Evolutionary conservation across 2,888 invertebrate species (phyloP), one percentile per base, ranked within the genome.

Genomic region (Drosophila kuntzei): DNA sequence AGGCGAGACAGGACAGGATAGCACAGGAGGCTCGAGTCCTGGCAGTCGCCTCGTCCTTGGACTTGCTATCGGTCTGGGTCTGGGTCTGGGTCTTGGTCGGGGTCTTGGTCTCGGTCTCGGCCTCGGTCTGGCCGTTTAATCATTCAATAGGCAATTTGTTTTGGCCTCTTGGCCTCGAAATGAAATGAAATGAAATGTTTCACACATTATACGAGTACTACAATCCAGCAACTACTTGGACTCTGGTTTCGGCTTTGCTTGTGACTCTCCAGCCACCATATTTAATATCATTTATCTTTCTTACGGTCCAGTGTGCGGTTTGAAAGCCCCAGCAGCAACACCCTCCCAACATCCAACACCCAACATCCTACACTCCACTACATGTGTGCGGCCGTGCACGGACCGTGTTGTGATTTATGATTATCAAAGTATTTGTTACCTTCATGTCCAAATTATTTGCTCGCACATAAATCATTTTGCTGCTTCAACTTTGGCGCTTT

Each of bases 71-170:
- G 16, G 11, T 20, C 12, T 18, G 7, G 8, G n/a, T 7, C 34
- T 50, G 9, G 32, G 7, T 37, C 14, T 37, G 14, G n/a, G 16
- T 14, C 2, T 16, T 12, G 2, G n/a, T 22, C 14, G 8, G 34
- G 27, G 51, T 43, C 47, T 22, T 50, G 8, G 49, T 27, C 3
- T 27, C 27, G 12, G 27, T 29, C 27, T 41, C 43, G 25, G 62
- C 14, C 49, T 41, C 36, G n/a, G 39, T 32, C 27, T 58, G 64
- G 57, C 66, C 80, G 69, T 82, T 85, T 85, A 85, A 85, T 85
- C 86, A 88, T 89, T 89, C 88, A 88, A 88, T 86, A 86, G 88
- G 79, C 88, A 87, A 88, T 89, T 88, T 88, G 87, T 87, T 86
- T 74, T n/a, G 63, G 57, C 59, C 66, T 43, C 62, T 46, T 54